Evolutionary conservation across 2,797 vertebrate genomes (phyloP), one percentile per base, ranked within the genome.

Genomic region (Synaphobranchus kaupii): DNA sequence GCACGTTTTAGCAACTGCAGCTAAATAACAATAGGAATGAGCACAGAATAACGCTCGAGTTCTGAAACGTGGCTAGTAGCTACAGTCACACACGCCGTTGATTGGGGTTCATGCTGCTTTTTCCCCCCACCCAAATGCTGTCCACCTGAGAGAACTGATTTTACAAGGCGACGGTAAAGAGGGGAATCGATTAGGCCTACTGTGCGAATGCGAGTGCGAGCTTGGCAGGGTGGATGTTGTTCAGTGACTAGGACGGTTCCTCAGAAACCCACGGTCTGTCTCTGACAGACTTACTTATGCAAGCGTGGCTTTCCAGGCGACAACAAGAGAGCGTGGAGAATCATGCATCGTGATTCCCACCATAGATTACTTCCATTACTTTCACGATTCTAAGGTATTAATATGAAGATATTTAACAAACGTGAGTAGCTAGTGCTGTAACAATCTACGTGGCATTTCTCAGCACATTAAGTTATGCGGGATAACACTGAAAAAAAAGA

Each of bases 11-110:
- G 50, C 63, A 54, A 83, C 15, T 78, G 66, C 34, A n/a, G 71
- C 22, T 9, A 34, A 84, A 58, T 73, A 52, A 84, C 54, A 48
- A n/a, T 47, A 31, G 15, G 63, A 39, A 31, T 78, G 22, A n/a
- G 44, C 39, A 73, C 63, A n/a, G 15, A 66, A 28, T 3, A 20
- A 20, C 2, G 22, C 34, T 17, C 20, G 60, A 25, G 20, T 28
- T 58, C n/a, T 84, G 54, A 54, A 87, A 73, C 39, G 28, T 73
- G 81, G 86, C 31, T 34, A 68, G 78, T 73, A 39, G n/a, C n/a
- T 39, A 12, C 44, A 83, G 50, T 76, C 15, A 39, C 47, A 44
- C 47, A 44, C 39, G 78, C 44, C 17, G 86, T 60, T 12, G 78
- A 56, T 17, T 86, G 28, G 85, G 10, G 39, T 2, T 48, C 58